Conservation (phyloP, 2,888 invertebrate genomes). For the Caenorhabditis uteleia region DNA sequence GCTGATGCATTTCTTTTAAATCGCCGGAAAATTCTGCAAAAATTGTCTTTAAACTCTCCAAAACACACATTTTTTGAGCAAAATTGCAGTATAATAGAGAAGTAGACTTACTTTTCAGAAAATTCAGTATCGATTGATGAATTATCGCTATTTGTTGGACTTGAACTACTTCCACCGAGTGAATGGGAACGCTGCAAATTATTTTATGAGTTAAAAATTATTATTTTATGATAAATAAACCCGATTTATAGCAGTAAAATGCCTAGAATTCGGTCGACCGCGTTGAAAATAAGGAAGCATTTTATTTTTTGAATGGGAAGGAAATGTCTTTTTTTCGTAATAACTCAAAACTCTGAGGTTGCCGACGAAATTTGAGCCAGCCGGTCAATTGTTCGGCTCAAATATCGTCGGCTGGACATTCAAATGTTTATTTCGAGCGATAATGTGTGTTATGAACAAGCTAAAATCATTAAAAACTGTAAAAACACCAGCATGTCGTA, state of each 20-base stretch:
- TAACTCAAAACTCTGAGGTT: too few relatives aligned
- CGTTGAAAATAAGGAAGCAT: too few relatives aligned
- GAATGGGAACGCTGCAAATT: conserved; percentile 38
- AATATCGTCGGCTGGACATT: too few relatives aligned
- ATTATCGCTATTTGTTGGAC: conserved; percentile 15
- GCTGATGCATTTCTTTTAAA: conserved; percentile 10
- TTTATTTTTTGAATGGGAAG: too few relatives aligned
- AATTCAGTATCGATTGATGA: conserved; percentile 13
- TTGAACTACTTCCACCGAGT: conserved; percentile 30
- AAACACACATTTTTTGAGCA: conserved; percentile 1
- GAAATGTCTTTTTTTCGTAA: too few relatives aligned
- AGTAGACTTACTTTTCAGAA: not conserved
- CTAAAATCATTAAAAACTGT: too few relatives aligned
- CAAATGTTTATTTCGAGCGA: too few relatives aligned
- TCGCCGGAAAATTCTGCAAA: not conserved
- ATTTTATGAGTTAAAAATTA: not conserved
- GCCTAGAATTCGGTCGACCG: too few relatives aligned
- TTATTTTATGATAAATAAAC: not conserved
- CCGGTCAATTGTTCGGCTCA: too few relatives aligned
- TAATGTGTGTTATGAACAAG: too few relatives aligned
- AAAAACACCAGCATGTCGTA: too few relatives aligned
- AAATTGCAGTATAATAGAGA: not conserved
- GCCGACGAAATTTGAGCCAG: too few relatives aligned
- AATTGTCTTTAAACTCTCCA: not conserved
- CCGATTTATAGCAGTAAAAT: not conserved